Evolutionary conservation across 1,140 invertebrate species (phyloP).

Genomic region (Chlorops oryzae): DNA sequence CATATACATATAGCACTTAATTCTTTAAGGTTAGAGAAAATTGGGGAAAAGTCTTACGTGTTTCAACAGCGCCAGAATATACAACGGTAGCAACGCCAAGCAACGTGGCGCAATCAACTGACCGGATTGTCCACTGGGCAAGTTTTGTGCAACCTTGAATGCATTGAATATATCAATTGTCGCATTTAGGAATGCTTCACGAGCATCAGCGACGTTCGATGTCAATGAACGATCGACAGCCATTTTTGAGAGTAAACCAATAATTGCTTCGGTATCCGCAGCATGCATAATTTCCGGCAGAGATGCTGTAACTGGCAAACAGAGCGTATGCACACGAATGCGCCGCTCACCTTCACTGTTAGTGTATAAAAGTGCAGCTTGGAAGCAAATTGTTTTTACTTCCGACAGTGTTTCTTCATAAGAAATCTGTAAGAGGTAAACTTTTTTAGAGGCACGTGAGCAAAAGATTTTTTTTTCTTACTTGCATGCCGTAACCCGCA

Average conservation of each 20-base stretch:
- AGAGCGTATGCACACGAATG: conserved; percentile 95
- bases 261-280: conserved; percentile 94
- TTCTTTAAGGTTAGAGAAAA: background rate
- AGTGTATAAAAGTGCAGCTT: conserved; percentile 95
- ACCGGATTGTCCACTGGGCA: conserved; percentile 52
- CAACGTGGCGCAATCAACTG: conserved; percentile 69
- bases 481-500: conserved; percentile 96
- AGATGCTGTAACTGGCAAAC: conserved; percentile 81
- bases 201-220: conserved; percentile 81
- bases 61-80: conserved; percentile 87
- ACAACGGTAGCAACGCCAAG: conserved; percentile 79
- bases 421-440: conserved; percentile 48
- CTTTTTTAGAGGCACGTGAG: too few relatives aligned
- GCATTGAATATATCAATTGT: conserved; percentile 84
- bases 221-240: conserved; percentile 87
- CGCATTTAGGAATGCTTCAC: conserved; percentile 94
- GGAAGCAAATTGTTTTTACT: conserved; percentile 87
- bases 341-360: conserved; percentile 95
- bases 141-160: conserved; percentile 67
- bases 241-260: conserved; percentile 92
- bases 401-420: conserved; percentile 83
- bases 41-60: conserved; percentile 64
- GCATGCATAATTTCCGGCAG: conserved; percentile 80
- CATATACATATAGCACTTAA: background rate
- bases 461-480: too few relatives aligned